phyloP scores from a whole-genome alignment of 1,140 invertebrate species.

The Arctopsyche grandis region DNA sequence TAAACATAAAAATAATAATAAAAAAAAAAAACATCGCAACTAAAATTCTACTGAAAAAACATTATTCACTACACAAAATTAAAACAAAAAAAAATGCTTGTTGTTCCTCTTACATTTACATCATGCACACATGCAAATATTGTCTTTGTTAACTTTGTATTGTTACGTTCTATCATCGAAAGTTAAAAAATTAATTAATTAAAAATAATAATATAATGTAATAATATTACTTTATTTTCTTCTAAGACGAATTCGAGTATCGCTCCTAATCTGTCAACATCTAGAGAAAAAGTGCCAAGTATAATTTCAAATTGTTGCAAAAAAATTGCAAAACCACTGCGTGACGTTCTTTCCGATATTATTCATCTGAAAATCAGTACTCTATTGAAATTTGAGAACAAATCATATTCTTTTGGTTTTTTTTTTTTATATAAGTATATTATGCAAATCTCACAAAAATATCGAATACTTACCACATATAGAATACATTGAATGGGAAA shows the following conservation, averaged over 20 bases:
- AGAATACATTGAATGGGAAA: not conserved
- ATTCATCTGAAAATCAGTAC: not conserved
- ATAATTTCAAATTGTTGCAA: not conserved
- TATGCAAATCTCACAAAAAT: not conserved
- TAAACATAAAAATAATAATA: slow-evolving; percentile 29
- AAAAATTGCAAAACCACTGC: not conserved
- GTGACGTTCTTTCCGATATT: not conserved
- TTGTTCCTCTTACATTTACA: slow-evolving; percentile 8
- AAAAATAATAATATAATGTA: not conserved
- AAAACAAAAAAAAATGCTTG: slow-evolving; percentile 32
- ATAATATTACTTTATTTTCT: slow-evolving; percentile 1
- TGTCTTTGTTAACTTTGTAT: slow-evolving; percentile 4
- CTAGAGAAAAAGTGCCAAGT: not conserved
- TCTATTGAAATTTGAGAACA: not conserved
- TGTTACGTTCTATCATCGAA: slow-evolving; percentile 1
- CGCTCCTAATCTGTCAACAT: not conserved
- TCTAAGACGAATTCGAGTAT: not conserved
- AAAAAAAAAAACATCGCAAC: slow-evolving; percentile 34
- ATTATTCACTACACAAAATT: slow-evolving; percentile 46
- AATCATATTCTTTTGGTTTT: not conserved
- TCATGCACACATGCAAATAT: slow-evolving; percentile 50
- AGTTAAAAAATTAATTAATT: not conserved
- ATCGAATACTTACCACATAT: not conserved
- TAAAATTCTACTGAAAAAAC: slow-evolving; percentile 47
- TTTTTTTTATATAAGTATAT: too few species aligned